Conservation (phyloP, 2,888 invertebrate genomes). For the Eubasilissa splendida region DNA sequence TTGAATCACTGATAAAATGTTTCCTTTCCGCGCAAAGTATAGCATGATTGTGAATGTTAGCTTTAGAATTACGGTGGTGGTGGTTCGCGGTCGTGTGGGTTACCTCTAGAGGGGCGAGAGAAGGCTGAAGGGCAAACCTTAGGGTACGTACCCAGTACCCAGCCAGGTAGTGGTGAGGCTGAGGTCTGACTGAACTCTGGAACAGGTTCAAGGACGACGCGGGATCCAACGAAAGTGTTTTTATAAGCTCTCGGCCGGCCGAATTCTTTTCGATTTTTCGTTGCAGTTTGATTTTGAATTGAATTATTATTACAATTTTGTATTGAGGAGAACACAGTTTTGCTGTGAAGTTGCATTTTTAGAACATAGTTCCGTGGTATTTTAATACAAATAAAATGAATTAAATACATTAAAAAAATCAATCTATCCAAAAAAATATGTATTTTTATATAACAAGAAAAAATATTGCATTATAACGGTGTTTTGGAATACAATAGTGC, state of each 20-base stretch:
- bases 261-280: slow-evolving; percentile 12
- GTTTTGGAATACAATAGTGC: no score
- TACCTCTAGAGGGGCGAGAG: slow-evolving; percentile 32
- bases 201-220: slow-evolving; percentile 55
- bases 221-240: slow-evolving; percentile 23
- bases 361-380: no score
- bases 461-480: no score
- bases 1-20: not conserved
- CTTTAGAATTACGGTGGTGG: not conserved
- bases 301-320: not conserved
- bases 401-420: no score
- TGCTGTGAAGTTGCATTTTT: no score
- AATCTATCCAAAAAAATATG: no score
- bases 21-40: not conserved
- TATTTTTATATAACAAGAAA: no score
- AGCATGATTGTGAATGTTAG: not conserved
- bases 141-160: slow-evolving; percentile 24
- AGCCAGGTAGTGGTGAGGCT: slow-evolving; percentile 50
- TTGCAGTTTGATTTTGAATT: not conserved
- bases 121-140: not conserved
- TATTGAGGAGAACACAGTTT: no score
- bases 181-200: slow-evolving; percentile 53
- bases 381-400: no score
- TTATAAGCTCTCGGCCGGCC: not conserved
- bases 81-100: slow-evolving; percentile 24